A percentile compares a stretch with the other conserved stretches of the same genome.
Evolutionary conservation across 2,113 vertebrate species (phyloP).

Genomic region (Alosa alosa): DNA sequence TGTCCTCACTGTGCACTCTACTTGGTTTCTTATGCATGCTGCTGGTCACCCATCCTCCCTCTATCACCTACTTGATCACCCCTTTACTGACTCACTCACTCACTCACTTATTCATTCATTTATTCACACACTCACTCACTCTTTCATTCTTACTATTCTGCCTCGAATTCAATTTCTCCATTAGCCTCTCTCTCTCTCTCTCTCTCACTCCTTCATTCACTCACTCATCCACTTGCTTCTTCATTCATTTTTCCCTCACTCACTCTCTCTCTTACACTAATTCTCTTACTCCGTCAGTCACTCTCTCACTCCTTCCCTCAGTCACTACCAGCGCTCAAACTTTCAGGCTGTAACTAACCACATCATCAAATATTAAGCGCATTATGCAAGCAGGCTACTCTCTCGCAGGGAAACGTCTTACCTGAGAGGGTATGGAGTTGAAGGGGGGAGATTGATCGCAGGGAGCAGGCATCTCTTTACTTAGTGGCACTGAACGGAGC

Average conservation of each 20-base stretch:
- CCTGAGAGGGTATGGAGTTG: background rate
- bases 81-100: background rate
- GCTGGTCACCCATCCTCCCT: background rate
- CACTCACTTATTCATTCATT: background rate
- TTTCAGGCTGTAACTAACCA: background rate
- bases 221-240: background rate
- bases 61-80: background rate
- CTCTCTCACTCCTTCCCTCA: background rate
- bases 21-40: background rate
- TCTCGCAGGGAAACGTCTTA: background rate
- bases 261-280: background rate
- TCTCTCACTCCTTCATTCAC: no score
- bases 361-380: constrained; percentile 1
- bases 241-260: background rate
- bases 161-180: background rate
- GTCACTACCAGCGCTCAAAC: background rate
- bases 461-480: constrained; percentile 57
- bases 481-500: constrained; percentile 64
- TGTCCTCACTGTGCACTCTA: background rate
- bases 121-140: background rate
- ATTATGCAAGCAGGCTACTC: background rate
- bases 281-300: background rate
- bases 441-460: background rate
- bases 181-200: background rate
- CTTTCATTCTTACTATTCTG: background rate